These are phyloP conservation scores for Labrus mixtus DNA, from an alignment of 2,113 vertebrate genomes.

Conservation along the genomic window DNA sequence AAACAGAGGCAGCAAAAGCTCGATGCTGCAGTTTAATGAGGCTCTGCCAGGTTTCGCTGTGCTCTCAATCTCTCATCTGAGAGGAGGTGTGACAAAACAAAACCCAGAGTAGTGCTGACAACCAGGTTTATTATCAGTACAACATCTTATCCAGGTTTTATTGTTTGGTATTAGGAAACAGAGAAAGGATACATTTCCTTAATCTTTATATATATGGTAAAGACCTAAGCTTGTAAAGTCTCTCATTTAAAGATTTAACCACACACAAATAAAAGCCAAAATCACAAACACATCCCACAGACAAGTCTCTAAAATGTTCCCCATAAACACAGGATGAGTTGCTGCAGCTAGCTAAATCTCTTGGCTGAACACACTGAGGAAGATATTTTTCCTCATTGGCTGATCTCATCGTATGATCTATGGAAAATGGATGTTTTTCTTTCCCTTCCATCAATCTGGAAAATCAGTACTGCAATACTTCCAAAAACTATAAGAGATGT, in stretches of 20 bases:
- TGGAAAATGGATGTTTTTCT: background rate
- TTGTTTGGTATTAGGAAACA: background rate
- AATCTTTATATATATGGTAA: background rate
- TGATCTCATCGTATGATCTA: slow-evolving; percentile 3
- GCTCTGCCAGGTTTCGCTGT: slow-evolving; percentile 33
- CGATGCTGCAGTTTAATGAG: slow-evolving; percentile 52
- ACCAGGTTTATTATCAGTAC: slow-evolving; percentile 15
- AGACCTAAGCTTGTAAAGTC: background rate
- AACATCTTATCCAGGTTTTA: slow-evolving; percentile 1
- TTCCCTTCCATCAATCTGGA: slow-evolving; percentile 10
- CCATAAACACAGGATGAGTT: slow-evolving; percentile 33
- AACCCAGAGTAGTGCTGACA: background rate
- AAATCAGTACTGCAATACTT: slow-evolving; percentile 19
- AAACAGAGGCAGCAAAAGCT: slow-evolving; percentile 46
- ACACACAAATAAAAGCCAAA: no score
- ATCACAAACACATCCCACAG: no score
- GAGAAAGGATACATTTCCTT: background rate
- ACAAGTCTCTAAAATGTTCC: background rate
- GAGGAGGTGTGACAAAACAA: slow-evolving; percentile 8
- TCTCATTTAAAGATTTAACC: background rate
- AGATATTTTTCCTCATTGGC: background rate
- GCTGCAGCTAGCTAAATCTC: slow-evolving; percentile 28
- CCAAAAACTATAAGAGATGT: slow-evolving; percentile 15
- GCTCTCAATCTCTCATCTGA: slow-evolving; percentile 35
- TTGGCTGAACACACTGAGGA: slow-evolving; percentile 18